phyloP scores from a whole-genome alignment of 2,113 vertebrate species.

The Vanacampus margaritifer region DNA sequence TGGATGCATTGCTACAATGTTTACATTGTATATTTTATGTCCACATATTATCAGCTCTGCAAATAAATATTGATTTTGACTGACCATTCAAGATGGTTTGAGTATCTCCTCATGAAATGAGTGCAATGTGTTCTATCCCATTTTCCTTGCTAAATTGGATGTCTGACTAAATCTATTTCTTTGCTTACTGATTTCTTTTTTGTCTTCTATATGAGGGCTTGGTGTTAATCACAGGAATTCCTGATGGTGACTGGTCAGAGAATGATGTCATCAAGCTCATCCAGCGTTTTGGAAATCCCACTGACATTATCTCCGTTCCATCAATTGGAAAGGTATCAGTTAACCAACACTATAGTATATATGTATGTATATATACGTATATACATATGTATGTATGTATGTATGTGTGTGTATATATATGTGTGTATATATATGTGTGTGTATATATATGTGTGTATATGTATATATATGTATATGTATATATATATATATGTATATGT shows the following conservation, averaged over 20 bases:
- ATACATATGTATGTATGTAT: no score
- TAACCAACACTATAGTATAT: no score
- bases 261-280: slow-evolving; percentile 45
- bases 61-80: background rate
- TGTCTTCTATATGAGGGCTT: slow-evolving; percentile 35
- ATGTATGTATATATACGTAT: no score
- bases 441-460: no score
- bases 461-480: no score
- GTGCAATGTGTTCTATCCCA: background rate
- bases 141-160: background rate
- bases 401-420: no score
- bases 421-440: no score
- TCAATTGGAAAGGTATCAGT: slow-evolving; percentile 48
- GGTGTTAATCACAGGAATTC: slow-evolving; percentile 57
- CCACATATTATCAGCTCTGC: background rate
- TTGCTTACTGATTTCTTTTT: background rate
- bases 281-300: slow-evolving; percentile 49
- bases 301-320: slow-evolving; percentile 45
- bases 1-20: background rate
- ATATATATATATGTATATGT: no score
- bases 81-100: background rate
- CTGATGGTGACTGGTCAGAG: slow-evolving; percentile 47
- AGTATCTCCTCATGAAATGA: background rate
- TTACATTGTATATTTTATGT: background rate
- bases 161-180: background rate